These are phyloP conservation scores for Trichoplusia ni DNA, from an alignment of 1,140 invertebrate species.

Conservation along the genomic window DNA sequence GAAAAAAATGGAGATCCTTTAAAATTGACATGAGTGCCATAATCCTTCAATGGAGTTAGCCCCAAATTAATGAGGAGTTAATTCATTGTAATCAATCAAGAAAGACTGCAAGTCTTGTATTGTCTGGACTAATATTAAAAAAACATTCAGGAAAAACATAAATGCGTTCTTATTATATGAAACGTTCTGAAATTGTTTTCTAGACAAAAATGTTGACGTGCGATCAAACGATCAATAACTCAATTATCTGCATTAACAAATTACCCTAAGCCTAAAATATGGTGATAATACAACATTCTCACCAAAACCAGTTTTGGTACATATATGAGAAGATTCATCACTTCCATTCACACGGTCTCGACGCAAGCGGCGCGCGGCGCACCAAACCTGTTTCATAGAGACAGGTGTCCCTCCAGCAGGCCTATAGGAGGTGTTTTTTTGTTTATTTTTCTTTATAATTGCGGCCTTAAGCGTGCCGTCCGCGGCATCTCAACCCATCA, in stretches of 20 bases:
- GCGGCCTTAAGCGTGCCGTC: constrained; percentile 36
- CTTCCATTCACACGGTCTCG: constrained; percentile 66
- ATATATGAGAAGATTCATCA: constrained; percentile 67
- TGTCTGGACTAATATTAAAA: no score
- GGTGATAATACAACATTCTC: constrained; percentile 43
- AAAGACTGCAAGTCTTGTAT: no score
- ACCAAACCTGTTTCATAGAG: constrained; percentile 66
- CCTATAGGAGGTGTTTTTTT: constrained; percentile 39
- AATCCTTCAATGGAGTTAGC: no score
- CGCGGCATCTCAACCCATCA: constrained; percentile 17
- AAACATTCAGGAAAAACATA: no score
- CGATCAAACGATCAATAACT: neutral
- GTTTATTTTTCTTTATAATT: constrained; percentile 43
- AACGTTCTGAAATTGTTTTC: no score
- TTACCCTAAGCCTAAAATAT: constrained; percentile 27
- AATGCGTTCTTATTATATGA: no score
- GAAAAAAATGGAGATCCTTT: no score
- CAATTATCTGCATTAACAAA: constrained; percentile 2
- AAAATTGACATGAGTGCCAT: no score
- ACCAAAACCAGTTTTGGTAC: constrained; percentile 55
- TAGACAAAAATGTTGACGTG: no score
- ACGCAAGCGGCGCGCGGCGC: constrained; percentile 35
- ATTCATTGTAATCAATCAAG: no score
- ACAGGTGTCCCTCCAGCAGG: constrained; percentile 53
- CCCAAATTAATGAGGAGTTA: no score